Evolutionary conservation across 2,888 invertebrate species (phyloP), one percentile per base, ranked within the genome.

Genomic region (Rhodophaea formosa): DNA sequence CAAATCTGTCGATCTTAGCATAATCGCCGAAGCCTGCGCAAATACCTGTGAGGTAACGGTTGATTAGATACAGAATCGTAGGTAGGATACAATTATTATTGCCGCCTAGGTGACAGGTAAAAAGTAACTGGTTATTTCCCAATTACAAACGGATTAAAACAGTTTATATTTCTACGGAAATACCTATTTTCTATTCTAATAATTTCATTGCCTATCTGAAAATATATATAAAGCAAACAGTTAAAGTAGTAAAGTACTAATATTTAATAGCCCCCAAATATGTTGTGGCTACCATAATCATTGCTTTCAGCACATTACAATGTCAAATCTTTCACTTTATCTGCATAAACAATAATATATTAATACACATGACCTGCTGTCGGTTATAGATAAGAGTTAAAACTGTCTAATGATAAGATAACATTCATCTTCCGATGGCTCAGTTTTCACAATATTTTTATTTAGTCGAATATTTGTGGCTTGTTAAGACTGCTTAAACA

Each of bases 21-120:
- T 77, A 71, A 77, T 75, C 69, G 65, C 12, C 47, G 69, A 73
- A 74, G 69, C 72, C 70, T 65, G 67, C 65, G 63, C 70, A 67
- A 62, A 66, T 62, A 60, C 60, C 58, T 29, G 17, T 15, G 32
- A 30, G 10, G 45, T 59, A 47, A 61, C 17, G 46, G n/a, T n/a
- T 39, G 16, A 14, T 23, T 5, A 23, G 8, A 39, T n/a, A 39
- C 10, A n/a, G 12, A 39, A 10, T 39, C 10, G 3, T 23, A 23
- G 23, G 23, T 23, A 23, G 23, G 23, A n/a, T n/a, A n/a, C n/a
- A n/a, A n/a, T n/a, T n/a, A n/a, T n/a, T n/a, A n/a, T n/a, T n/a
- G n/a, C n/a, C n/a, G n/a, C n/a, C n/a, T n/a, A n/a, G n/a, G n/a
- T n/a, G n/a, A n/a, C n/a, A n/a, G n/a, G n/a, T n/a, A n/a, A n/a